Base-by-base conservation (phyloP, 2,797 vertebrate genomes). In the Schizothorax lantsangensis region DNA sequence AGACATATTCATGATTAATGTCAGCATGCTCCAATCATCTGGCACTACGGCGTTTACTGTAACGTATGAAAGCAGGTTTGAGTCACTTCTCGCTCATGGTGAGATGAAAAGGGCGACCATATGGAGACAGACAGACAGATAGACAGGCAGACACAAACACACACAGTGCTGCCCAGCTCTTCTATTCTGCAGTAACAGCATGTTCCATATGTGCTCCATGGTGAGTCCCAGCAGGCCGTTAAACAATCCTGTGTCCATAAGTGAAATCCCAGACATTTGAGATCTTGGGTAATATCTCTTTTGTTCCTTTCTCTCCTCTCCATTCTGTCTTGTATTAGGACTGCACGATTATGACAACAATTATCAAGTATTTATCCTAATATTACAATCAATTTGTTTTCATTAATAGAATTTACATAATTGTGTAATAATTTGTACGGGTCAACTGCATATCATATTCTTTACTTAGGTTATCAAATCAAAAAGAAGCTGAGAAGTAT, bases 221-320 rank as follows among this genome's bases (percentile, higher is more conserved):
- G 83, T 80, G 66, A 82, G 73, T 82, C 75, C 64, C 73, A 83
- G 71, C 85, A 81, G 88, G n/a, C 78, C 59, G 78, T 85, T 87
- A 79, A 89, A 87, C 84, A 87, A 85, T 85, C 88, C 83, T 85
- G 79, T 79, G 85, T 82, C 85, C 81, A 82, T 85, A 85, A 89
- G 79, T 75, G 64, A 85, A 87, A 83, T 82, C 72, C 83, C 86
- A 89, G 88, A 84, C 85, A 85, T 62, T 26, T 62, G 59, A 62
- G 23, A 62, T 87, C 79, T 87, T 85, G 86, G 36, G 62, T 85
- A 54, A 71, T 40, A 54, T 54, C 64, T 80, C 83, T 85, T 79
- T 80, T 87, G 68, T 84, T 38, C 36, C 83, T 78, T 69, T 40
- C 75, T 59, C 47, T 83, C 3, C 73, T 78, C 11, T 17, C 8